Percentiles rank a stretch among this genome's conserved stretches.
phyloP scores from a whole-genome alignment of 2,888 invertebrate species.

The Colletes collaris region DNA sequence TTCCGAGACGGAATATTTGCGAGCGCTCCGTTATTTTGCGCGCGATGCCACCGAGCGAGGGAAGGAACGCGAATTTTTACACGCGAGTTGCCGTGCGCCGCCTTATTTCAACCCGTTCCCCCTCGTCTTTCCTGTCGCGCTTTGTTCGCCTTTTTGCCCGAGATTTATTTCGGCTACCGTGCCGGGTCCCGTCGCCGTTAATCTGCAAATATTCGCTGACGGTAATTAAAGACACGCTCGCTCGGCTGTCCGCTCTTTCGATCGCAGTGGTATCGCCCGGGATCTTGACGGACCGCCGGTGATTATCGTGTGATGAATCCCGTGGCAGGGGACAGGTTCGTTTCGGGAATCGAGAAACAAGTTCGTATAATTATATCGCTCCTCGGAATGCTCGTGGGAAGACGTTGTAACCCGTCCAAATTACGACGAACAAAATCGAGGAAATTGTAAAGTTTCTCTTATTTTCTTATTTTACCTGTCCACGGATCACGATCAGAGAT shows the following conservation, averaged over 20 bases:
- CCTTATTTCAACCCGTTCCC: slow-evolving; percentile 33
- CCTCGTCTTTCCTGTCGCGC: not conserved
- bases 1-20: slow-evolving; percentile 48
- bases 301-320: slow-evolving; percentile 62
- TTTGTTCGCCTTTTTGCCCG: slow-evolving; percentile 25
- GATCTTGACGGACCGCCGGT: slow-evolving; percentile 55
- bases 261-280: slow-evolving; percentile 25
- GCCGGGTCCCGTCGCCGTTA: slow-evolving; percentile 48
- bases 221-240: slow-evolving; percentile 68
- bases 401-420: slow-evolving; percentile 1
- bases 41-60: slow-evolving; percentile 9
- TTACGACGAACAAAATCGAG: not conserved
- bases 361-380: slow-evolving; percentile 50
- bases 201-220: slow-evolving; percentile 65
- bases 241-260: slow-evolving; percentile 37
- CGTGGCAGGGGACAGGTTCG: slow-evolving; percentile 33
- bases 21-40: slow-evolving; percentile 39
- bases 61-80: slow-evolving; percentile 47
- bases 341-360: slow-evolving; percentile 32
- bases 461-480: no score
- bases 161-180: slow-evolving; percentile 54
- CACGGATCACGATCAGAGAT: no score
- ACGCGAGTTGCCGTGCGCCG: slow-evolving; percentile 49
- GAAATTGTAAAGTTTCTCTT: not conserved
- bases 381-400: slow-evolving; percentile 22